Base-by-base conservation (phyloP, 1,140 invertebrate genomes). In the Drosophila melanica region DNA sequence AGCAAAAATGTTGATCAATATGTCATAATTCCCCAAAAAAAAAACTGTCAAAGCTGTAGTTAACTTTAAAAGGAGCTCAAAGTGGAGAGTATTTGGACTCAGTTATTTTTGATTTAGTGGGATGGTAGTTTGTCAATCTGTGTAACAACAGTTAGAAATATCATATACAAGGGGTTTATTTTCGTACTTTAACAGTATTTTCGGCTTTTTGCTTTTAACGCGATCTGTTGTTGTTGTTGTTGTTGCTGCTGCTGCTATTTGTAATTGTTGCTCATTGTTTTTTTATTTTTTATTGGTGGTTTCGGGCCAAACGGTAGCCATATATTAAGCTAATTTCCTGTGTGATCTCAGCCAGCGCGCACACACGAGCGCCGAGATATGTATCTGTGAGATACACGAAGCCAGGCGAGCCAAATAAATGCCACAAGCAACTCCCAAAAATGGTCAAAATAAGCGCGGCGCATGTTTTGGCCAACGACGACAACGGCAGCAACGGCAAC, bases 311-410 rank as follows among this genome's bases (percentile, higher is more conserved):
- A 69, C 71, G 60, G 58, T 74, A 69, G 71, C 71, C 58, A 74
- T 74, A 74, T 69, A 57, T 65, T 71, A 62, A 69, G 74, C 59
- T 79, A 74, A 81, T 81, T 85, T 85, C 81, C 81, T 86, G 78
- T 86, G 78, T 81, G 77, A 85, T 81, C 78, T 85, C 81, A 85
- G 65, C 53, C 20, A 63, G 42, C 45, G 3, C 16, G 20, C 53
- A 30, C 20, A 33, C 10, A 59, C 33, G 51, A 12, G 35, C 33
- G 23, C 41, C 33, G 14, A 60, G 27, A 39, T 16, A 23, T 44
- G 20, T 30, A n/a, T 23, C 11, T 64, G 33, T 39, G 23, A 75
- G 68, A 59, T 45, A 64, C 47, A 53, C 54, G 68, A 30, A 71
- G 59, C 39, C 48, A 58, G 9, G 33, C 53, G 44, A 60, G 48